Evolutionary conservation across 2,113 vertebrate genomes (phyloP).

Genomic region (Manacus vitellinus): DNA sequence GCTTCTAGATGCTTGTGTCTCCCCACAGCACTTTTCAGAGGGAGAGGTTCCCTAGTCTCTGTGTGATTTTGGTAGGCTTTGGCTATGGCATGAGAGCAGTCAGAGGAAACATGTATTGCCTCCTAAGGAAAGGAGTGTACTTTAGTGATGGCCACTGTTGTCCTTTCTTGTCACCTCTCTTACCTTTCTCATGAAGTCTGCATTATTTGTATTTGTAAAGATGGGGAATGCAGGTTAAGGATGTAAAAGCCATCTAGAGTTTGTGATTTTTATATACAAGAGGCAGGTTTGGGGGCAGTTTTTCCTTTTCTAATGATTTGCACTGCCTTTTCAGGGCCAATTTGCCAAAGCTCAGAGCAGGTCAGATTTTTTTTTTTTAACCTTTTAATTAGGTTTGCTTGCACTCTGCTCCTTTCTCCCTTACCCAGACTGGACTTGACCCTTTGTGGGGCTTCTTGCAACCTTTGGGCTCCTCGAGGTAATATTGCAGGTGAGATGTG

Average conservation of each 20-base stretch:
- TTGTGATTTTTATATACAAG: not conserved
- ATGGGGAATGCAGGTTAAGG: not conserved
- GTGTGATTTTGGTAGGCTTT: not conserved
- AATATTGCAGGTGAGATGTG: not conserved
- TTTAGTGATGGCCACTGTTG: accelerated
- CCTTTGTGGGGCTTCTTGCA: not conserved
- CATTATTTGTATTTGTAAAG: not conserved
- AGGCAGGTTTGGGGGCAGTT: not conserved
- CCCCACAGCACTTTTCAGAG: not conserved
- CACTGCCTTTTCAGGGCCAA: not conserved
- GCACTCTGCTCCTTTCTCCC: not conserved
- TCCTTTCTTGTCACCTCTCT: not conserved
- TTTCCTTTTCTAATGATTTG: not conserved
- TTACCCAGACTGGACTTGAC: not conserved
- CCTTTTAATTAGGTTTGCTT: not conserved
- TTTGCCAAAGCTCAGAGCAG: not conserved
- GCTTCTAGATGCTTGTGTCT: not conserved
- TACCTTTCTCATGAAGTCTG: not conserved
- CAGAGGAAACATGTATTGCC: not conserved
- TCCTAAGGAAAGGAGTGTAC: not conserved
- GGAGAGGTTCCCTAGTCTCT: not conserved
- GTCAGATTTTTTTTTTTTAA: not conserved
- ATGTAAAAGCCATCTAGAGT: not conserved
- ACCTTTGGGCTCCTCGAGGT: not conserved
- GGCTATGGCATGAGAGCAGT: not conserved